A percentile compares a stretch with the other conserved stretches of the same genome.
Conservation (phyloP, 2,797 vertebrate genomes). For the Eidolon dupreanum region DNA sequence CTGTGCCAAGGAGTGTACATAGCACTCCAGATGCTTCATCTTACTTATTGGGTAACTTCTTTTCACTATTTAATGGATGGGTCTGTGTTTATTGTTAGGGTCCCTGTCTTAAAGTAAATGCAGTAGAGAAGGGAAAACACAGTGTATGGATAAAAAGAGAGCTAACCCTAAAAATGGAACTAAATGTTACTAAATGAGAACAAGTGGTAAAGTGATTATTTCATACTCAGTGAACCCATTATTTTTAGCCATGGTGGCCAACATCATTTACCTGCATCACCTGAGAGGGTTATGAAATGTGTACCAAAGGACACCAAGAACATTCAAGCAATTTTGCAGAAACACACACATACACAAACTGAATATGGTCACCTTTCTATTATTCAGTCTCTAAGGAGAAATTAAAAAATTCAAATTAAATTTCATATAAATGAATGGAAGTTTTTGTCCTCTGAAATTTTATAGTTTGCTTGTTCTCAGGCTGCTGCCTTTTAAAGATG, state of each 20-base stretch:
- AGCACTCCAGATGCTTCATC: neutral
- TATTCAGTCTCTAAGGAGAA: neutral
- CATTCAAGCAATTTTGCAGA: neutral
- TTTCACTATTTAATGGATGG: neutral
- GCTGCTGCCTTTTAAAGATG: neutral
- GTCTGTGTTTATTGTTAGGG: neutral
- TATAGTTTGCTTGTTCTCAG: neutral
- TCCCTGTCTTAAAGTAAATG: neutral
- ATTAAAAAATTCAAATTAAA: slow-evolving; percentile 9
- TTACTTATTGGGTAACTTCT: neutral
- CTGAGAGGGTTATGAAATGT: neutral
- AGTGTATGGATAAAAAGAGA: rapidly evolving
- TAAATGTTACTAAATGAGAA: neutral
- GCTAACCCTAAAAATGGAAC: neutral
- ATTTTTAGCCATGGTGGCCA: neutral
- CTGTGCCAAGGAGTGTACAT: rapidly evolving
- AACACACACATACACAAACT: neutral
- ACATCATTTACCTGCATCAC: neutral
- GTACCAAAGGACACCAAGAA: neutral
- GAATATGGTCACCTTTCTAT: neutral
- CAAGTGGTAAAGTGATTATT: neutral
- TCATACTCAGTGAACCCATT: neutral
- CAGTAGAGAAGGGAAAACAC: no score
- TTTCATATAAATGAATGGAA: neutral
- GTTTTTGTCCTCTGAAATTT: neutral